Percentiles rank a stretch among this genome's conserved stretches.
phyloP scores from a whole-genome alignment of 2,113 vertebrate species.

The Alectura lathami region DNA sequence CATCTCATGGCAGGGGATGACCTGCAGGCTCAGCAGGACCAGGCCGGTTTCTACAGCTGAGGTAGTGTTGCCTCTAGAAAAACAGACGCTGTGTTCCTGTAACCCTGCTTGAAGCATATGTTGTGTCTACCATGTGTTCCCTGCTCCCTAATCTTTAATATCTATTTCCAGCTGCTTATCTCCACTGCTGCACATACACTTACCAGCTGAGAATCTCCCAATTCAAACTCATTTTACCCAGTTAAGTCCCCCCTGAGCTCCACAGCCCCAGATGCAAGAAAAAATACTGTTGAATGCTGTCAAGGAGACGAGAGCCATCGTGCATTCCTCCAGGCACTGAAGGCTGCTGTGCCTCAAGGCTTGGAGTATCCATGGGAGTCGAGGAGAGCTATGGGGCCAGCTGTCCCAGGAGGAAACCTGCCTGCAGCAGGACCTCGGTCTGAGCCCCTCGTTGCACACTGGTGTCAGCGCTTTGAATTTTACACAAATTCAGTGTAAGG shows the following conservation, averaged over 20 bases:
- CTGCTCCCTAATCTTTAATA: background rate
- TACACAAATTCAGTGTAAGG: background rate
- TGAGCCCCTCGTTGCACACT: fast-evolving
- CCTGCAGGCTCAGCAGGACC: background rate
- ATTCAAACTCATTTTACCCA: background rate
- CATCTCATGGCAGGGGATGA: background rate
- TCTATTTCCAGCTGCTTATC: background rate
- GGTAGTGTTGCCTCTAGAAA: background rate
- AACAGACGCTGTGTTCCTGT: background rate
- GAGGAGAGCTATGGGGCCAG: background rate
- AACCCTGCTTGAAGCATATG: fast-evolving
- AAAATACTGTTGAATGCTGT: fast-evolving
- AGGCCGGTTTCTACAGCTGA: background rate
- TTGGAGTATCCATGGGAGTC: background rate
- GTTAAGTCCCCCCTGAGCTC: background rate
- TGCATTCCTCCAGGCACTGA: background rate
- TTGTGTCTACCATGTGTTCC: fast-evolving
- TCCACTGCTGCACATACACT: background rate
- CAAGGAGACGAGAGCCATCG: background rate
- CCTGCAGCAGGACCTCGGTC: background rate
- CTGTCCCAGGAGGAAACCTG: background rate
- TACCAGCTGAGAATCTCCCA: background rate
- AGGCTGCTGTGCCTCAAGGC: background rate
- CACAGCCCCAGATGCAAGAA: background rate
- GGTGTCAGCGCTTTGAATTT: background rate